These are phyloP conservation scores for Myiopsitta monachus DNA, from an alignment of 2,113 vertebrate species.

Conservation along the genomic window DNA sequence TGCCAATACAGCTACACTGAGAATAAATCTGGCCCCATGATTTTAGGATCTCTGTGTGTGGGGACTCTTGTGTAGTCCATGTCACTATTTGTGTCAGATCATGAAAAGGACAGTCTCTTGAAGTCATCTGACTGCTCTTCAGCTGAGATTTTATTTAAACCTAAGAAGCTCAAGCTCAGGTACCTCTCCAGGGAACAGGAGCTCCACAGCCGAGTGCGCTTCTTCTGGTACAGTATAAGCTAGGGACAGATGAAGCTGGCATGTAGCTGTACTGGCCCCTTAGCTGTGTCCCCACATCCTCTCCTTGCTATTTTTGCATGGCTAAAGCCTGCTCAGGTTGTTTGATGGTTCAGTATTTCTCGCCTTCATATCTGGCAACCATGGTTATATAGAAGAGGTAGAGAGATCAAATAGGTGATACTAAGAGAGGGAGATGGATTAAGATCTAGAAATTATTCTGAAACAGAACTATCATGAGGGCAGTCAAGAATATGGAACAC, in stretches of 20 bases:
- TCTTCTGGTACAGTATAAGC: background rate
- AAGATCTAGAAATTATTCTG: background rate
- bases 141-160: background rate
- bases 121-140: background rate
- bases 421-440: background rate
- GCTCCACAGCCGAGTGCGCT: background rate
- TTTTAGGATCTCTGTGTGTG: background rate
- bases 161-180: background rate
- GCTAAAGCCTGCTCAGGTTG: background rate
- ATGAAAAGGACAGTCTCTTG: background rate
- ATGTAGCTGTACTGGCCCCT: background rate
- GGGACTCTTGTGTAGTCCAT: background rate
- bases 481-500: background rate
- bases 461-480: background rate
- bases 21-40: background rate
- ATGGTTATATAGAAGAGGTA: background rate
- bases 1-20: background rate
- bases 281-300: background rate
- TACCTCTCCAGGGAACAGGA: background rate
- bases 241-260: background rate
- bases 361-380: background rate
- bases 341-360: background rate
- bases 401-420: background rate
- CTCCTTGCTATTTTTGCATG: too few species aligned
- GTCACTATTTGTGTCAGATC: background rate